A percentile compares a stretch with the other conserved stretches of the same genome.
Evolutionary conservation across 2,888 invertebrate species (phyloP).

Genomic region (Allolobophora icterica): DNA sequence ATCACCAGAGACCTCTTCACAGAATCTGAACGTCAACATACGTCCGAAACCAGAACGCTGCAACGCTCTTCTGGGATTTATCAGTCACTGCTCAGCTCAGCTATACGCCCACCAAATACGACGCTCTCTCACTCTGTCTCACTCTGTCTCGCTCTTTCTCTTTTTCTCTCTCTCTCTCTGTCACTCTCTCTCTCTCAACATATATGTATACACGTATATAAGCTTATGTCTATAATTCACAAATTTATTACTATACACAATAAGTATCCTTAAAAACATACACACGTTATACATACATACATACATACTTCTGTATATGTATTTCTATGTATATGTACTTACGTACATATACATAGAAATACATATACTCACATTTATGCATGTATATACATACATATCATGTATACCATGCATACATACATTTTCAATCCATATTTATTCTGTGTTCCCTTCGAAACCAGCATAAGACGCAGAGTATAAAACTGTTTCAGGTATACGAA

Average conservation of each 20-base stretch:
- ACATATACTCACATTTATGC: no score
- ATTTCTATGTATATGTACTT: conserved; percentile 30
- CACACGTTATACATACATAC: conserved; percentile 15
- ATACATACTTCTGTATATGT: conserved; percentile 41
- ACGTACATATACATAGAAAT: conserved; percentile 31
- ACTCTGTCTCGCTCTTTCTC: neutral
- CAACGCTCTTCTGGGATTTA: conserved; percentile 10
- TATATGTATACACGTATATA: conserved; percentile 4
- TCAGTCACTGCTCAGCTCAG: conserved; percentile 18
- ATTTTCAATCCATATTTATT: no score
- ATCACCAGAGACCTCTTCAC: neutral
- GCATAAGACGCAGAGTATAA: no score
- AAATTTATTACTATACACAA: conserved; percentile 30
- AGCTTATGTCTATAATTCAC: conserved; percentile 20
- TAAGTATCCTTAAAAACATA: neutral
- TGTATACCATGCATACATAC: no score
- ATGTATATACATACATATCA: no score
- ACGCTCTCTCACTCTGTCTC: neutral
- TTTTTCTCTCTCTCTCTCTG: neutral
- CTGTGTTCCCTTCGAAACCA: no score
- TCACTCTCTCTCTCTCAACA: neutral
- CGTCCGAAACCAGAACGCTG: neutral
- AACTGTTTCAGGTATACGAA: no score
- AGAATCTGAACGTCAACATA: neutral
- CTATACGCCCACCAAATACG: neutral